phyloP scores from a whole-genome alignment of 2,797 vertebrate species.

The Arctocebus calabarensis region DNA sequence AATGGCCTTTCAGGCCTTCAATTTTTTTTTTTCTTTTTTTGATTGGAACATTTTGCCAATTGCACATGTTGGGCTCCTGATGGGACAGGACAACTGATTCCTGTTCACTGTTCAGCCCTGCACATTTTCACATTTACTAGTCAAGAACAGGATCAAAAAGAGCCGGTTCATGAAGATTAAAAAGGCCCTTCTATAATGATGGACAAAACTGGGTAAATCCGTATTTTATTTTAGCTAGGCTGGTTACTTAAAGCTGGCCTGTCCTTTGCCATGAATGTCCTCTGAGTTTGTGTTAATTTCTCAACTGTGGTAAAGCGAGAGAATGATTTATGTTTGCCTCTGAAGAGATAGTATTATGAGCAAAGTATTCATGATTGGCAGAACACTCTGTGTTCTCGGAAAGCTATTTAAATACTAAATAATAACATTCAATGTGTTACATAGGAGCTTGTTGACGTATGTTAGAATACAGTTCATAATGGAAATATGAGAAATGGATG shows the following conservation, averaged over 20 bases:
- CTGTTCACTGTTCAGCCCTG: not conserved
- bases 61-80: not conserved
- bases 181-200: not conserved
- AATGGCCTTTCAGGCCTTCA: not conserved
- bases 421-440: conserved; percentile 7
- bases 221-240: not conserved
- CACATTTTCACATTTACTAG: not conserved
- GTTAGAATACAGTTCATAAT: conserved; percentile 68
- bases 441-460: conserved; percentile 63
- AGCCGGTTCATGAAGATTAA: not conserved
- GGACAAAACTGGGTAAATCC: not conserved
- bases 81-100: not conserved
- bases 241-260: not conserved
- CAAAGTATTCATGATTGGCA: conserved; percentile 63
- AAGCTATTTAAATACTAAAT: conserved; percentile 71
- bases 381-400: conserved; percentile 55
- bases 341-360: conserved; percentile 23
- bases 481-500: conserved; percentile 67
- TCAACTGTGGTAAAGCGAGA: not conserved
- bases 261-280: conserved; percentile 24
- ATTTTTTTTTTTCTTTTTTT: not conserved
- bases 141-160: not conserved
- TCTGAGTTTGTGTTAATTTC: conserved; percentile 35
- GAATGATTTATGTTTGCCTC: conserved; percentile 33
- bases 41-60: not conserved